These are phyloP conservation scores for Ditula angustiorana DNA, from an alignment of 2,888 invertebrate species.

Conservation along the genomic window DNA sequence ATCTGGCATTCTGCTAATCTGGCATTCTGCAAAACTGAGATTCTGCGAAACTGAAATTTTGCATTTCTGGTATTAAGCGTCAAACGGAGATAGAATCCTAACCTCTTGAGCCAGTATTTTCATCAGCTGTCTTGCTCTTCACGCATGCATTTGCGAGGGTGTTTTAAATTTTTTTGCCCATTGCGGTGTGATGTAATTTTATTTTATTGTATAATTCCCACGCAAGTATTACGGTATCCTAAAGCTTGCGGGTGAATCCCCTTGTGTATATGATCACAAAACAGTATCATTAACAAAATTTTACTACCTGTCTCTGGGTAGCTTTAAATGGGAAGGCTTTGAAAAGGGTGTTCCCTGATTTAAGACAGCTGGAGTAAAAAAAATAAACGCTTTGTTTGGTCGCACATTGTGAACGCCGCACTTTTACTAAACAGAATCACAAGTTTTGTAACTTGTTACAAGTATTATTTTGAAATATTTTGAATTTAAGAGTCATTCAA, in stretches of 20 bases:
- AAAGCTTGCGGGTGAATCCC: neutral
- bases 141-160: too few relatives aligned
- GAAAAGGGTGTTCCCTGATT: constrained; percentile 20
- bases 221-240: neutral
- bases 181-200: neutral
- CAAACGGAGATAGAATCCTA: too few relatives aligned
- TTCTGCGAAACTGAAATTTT: too few relatives aligned
- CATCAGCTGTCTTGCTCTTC: too few relatives aligned
- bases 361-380: constrained; percentile 5
- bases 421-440: too few relatives aligned
- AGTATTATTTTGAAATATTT: too few relatives aligned
- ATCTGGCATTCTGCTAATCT: too few relatives aligned
- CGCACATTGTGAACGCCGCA: neutral
- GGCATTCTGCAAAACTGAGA: too few relatives aligned
- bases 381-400: neutral
- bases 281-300: constrained; percentile 28
- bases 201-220: neutral
- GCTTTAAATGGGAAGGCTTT: constrained; percentile 14
- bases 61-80: too few relatives aligned
- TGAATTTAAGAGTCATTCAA: too few relatives aligned
- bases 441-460: too few relatives aligned
- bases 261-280: constrained; percentile 8
- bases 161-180: neutral
- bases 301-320: constrained; percentile 7
- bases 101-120: too few relatives aligned